Base-by-base conservation (phyloP, 2,888 invertebrate species). In the Apantesis nais region DNA sequence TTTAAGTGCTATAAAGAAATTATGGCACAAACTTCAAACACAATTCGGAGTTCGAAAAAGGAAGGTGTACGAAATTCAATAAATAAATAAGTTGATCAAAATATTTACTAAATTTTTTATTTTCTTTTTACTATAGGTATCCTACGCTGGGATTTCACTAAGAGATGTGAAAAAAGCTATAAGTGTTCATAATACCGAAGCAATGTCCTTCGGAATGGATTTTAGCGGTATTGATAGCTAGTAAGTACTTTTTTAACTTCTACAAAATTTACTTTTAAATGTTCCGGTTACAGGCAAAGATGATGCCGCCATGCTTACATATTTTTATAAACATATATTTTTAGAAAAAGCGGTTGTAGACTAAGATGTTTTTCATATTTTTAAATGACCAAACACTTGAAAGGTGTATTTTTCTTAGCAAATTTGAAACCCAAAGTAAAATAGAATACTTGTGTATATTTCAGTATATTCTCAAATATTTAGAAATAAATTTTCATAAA, bases 141-240 rank as follows among this genome's bases (percentile, higher is more conserved):
- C 74, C 4, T 90, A 84, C 61, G 83, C 89, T 25, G 89, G 87
- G 0, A 72, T 88, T 31, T 85, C 88, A 22, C 67, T 79, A 4
- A 83, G 80, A 67, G 89, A 90, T 78, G 78, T 75, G 1, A 70
- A 83, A 37, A 85, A 75, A 69, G 87, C 84, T 55, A 73, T 82
- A 3, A 79, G 76, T 8, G 71, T 72, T 41, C 48, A 72, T 7
- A 69, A 58, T 22, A 61, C 37, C 5, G 72, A 77, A 9, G 72
- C 76, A 37, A 68, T 73, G 34, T 67, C 37, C 14, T 87, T 85
- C 29, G 90, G 90, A 14, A 86, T 88, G 86, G 90, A 90, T 66
- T 91, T 83, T 74, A 90, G 90, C 75, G 90, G 90, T 12, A 80
- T 88, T 31, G 84, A 89, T 69, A 78, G 41, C 44, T 79, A 83